Percentiles rank a stretch among this genome's conserved stretches.
Evolutionary conservation across 2,797 vertebrate species (phyloP).

Genomic region (Betta splendens): DNA sequence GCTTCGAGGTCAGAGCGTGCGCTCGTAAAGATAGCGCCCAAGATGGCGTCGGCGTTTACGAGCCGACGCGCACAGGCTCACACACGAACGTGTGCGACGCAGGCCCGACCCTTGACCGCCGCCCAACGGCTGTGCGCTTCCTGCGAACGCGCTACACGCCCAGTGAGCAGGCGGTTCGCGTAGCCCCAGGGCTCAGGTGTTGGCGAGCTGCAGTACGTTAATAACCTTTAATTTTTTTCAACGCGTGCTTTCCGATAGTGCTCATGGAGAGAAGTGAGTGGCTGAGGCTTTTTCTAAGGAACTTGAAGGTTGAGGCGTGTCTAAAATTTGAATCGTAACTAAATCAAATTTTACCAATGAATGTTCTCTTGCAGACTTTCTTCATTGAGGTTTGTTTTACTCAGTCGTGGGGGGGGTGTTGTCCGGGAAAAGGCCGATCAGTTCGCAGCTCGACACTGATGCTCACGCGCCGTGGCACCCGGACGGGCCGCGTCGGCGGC

Average conservation of each 20-base stretch:
- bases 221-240: conserved; percentile 5
- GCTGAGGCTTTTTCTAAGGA: conserved; percentile 9
- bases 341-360: no score
- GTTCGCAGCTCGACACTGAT: conserved; percentile 39
- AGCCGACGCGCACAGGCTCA: conserved; percentile 14
- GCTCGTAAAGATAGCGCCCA: conserved; percentile 57
- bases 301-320: conserved; percentile 30
- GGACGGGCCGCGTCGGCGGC: conserved; percentile 53
- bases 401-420: conserved; percentile 12
- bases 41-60: no score
- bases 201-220: conserved; percentile 8
- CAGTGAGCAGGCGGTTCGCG: conserved; percentile 23
- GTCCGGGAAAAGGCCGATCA: conserved; percentile 37
- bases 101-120: conserved; percentile 52
- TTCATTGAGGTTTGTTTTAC: conserved; percentile 5
- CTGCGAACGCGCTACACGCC: conserved; percentile 10
- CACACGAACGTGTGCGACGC: conserved; percentile 20
- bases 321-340: no score
- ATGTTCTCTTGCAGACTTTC: no score
- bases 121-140: background rate
- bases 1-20: conserved; percentile 10
- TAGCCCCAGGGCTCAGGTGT: conserved; percentile 39
- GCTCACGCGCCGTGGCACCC: conserved; percentile 36
- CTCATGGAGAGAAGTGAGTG: conserved; percentile 14
- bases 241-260: conserved; percentile 2